These are phyloP conservation scores for Eulacestoma nigropectus DNA, from an alignment of 2,113 vertebrate species.

Conservation along the genomic window DNA sequence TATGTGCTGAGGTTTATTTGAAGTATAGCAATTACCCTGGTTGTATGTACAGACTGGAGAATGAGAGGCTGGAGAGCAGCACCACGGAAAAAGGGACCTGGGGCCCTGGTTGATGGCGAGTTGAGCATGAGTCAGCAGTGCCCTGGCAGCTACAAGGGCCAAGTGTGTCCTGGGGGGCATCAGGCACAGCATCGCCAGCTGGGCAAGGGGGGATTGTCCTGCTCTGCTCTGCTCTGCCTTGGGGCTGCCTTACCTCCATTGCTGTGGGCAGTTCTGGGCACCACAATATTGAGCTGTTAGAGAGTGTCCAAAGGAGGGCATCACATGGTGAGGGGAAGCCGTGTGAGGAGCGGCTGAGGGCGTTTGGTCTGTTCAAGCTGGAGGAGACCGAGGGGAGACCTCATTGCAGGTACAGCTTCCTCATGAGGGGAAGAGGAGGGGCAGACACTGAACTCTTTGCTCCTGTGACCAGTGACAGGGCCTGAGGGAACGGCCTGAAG, in stretches of 20 bases:
- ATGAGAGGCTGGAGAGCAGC: background rate
- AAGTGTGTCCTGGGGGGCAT: accelerated
- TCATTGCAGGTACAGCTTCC: background rate
- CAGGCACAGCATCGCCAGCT: accelerated
- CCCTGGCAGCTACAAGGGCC: background rate
- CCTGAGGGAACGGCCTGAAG: background rate
- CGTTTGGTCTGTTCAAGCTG: background rate
- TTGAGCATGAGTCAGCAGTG: background rate
- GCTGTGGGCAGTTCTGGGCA: background rate
- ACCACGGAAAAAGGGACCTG: background rate
- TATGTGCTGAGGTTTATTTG: background rate
- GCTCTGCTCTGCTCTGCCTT: background rate
- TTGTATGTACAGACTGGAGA: background rate
- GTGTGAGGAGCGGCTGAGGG: background rate
- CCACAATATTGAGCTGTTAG: too few relatives aligned
- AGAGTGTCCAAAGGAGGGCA: background rate
- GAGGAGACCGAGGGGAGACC: accelerated
- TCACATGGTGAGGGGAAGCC: background rate
- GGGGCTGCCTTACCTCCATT: background rate
- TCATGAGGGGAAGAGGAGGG: accelerated
- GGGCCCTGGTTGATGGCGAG: background rate
- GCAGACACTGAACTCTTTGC: background rate
- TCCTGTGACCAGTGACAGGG: background rate
- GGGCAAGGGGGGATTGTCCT: background rate
- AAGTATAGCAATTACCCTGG: background rate